Conservation (phyloP, 1,140 invertebrate genomes). For the Drosophila paulistorum region DNA sequence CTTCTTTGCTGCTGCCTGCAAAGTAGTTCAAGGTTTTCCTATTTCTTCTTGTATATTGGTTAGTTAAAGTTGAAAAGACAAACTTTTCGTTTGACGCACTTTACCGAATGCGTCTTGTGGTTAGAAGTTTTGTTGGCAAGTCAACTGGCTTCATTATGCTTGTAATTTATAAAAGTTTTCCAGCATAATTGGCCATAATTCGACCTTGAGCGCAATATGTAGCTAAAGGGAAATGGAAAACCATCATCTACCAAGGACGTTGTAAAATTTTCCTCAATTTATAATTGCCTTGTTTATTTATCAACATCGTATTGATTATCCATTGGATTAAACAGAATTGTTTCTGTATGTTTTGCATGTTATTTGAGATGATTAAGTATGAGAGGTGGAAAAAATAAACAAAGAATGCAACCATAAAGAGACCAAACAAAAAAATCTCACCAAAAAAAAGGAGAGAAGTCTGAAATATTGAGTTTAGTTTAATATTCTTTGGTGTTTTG, state of each 20-base stretch:
- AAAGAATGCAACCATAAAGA: not conserved
- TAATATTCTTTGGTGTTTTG: no score
- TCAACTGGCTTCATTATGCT: not conserved
- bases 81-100: constrained; percentile 15
- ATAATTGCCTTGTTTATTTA: constrained; percentile 2
- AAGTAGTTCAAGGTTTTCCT: constrained; percentile 56
- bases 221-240: not conserved
- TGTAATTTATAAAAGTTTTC: not conserved
- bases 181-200: not conserved
- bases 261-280: not conserved
- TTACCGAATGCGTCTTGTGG: not conserved
- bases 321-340: not conserved
- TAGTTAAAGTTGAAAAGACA: constrained; percentile 26
- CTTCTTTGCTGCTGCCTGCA: constrained; percentile 16
- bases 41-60: constrained; percentile 23
- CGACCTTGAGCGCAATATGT: not conserved
- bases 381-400: not conserved
- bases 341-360: not conserved
- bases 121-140: not conserved
- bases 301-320: not conserved
- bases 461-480: not conserved
- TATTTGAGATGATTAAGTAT: not conserved
- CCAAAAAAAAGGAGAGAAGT: not conserved
- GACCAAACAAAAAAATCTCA: not conserved
- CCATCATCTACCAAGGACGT: not conserved